Conservation (phyloP, 2,888 invertebrate genomes). For the Frankliniella intonsa region DNA sequence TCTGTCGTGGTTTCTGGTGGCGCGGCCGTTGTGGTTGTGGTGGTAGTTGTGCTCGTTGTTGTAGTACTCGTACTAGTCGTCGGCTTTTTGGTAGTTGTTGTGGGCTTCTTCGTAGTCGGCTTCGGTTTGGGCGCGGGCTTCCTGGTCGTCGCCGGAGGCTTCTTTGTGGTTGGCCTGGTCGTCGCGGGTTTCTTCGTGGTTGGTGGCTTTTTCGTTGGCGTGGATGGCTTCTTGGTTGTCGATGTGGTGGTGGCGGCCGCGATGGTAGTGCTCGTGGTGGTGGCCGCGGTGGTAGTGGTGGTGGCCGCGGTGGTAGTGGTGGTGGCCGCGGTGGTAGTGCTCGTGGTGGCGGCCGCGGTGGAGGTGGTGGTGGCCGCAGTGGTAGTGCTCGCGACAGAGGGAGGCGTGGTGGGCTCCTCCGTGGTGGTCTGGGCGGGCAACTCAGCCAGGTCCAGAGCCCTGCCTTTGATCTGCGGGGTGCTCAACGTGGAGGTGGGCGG, state of each 20-base stretch:
- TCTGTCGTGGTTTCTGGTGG: not conserved
- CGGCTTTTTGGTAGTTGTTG: not conserved
- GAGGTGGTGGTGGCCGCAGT: no score
- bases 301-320: conserved; percentile 34
- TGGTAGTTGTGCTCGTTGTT: not conserved
- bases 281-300: not conserved
- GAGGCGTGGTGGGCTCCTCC: no score
- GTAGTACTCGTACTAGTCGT: not conserved
- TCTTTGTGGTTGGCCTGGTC: not conserved
- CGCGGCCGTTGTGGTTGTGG: not conserved
- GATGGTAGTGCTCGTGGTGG: not conserved
- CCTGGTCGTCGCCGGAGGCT: not conserved
- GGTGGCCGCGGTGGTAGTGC: conserved; percentile 35
- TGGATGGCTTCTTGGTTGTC: not conserved
- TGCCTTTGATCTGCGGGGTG: not conserved
- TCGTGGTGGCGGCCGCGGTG: conserved; percentile 4
- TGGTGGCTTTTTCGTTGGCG: not conserved
- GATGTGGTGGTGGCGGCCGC: conserved; percentile 35
- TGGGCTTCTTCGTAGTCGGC: not conserved
- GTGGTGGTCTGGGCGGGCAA: no score
- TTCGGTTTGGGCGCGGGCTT: not conserved
- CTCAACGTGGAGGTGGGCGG: no score
- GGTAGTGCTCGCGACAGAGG: no score
- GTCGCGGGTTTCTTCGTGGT: not conserved
- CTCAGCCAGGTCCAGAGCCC: not conserved